Evolutionary conservation across 2,113 vertebrate genomes (phyloP).

Genomic region (Scatophagus argus): DNA sequence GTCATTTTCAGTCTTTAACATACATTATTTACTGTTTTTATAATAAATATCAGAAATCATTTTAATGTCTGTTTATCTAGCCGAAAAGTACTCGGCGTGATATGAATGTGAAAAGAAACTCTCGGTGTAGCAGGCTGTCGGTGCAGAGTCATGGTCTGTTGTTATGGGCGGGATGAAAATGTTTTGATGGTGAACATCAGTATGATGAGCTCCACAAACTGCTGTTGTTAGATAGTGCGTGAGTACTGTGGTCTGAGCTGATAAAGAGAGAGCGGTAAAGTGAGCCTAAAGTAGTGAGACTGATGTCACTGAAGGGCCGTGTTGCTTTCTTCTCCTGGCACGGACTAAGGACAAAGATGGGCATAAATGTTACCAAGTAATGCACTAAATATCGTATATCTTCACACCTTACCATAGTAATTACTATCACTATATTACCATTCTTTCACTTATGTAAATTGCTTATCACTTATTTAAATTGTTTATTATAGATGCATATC

Average conservation of each 20-base stretch:
- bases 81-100: too few species aligned
- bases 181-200: not conserved
- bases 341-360: too few species aligned
- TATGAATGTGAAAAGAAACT: not conserved
- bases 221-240: conserved; percentile 41
- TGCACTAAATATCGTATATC: not conserved
- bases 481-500: too few species aligned
- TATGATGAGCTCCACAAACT: not conserved
- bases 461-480: too few species aligned
- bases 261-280: conserved; percentile 33
- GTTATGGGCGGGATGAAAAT: not conserved
- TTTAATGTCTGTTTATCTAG: too few species aligned
- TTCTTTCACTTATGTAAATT: too few species aligned
- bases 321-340: not conserved
- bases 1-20: too few species aligned
- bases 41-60: too few species aligned
- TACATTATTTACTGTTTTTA: too few species aligned
- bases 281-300: not conserved
- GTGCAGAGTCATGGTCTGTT: not conserved
- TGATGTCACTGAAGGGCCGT: not conserved
- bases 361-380: not conserved
- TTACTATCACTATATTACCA: too few species aligned
- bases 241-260: conserved; percentile 20
- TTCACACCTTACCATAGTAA: not conserved
- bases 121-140: too few species aligned